Conservation (phyloP, 64 coral and sea anemone genomes). For the Pocillopora damicornis region DNA sequence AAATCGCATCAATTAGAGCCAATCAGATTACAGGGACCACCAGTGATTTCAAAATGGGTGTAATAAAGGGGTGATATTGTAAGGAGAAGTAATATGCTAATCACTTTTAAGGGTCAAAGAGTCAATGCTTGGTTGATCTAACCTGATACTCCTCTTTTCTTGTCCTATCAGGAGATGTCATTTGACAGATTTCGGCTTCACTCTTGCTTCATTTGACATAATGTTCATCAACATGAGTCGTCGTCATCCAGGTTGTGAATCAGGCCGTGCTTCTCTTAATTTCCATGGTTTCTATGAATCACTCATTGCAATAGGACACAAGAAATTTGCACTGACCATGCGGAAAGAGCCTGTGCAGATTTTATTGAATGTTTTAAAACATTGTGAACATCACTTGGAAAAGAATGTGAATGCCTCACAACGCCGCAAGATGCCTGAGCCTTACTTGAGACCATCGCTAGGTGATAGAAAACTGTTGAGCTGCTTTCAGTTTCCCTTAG, state of each 20-base stretch:
- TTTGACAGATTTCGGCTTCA: constrained; percentile 58
- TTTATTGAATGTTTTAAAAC: constrained; percentile 46
- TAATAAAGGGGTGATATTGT: too few species aligned
- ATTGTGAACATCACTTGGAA: constrained; percentile 53
- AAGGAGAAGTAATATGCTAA: too few species aligned
- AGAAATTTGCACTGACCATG: constrained; percentile 29
- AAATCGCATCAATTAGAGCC: too few species aligned
- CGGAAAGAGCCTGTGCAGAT: constrained; percentile 42
- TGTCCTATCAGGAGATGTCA: constrained; percentile 29
- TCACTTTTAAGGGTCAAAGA: not conserved
- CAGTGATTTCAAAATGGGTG: too few species aligned
- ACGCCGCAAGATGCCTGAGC: not conserved
- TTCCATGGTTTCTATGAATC: constrained; percentile 60
- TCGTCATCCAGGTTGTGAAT: constrained; percentile 32
- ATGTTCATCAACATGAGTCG: constrained; percentile 71
- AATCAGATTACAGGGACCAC: too few species aligned
- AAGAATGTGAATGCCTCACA: not conserved
- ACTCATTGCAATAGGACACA: constrained; percentile 39
- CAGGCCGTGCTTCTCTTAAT: constrained; percentile 47
- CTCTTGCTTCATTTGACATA: constrained; percentile 59
- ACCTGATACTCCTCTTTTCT: not conserved
- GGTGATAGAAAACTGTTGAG: not conserved
- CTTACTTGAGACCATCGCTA: not conserved
- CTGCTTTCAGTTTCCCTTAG: constrained; percentile 1
- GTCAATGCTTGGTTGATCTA: too few species aligned